Conservation (phyloP, 2,113 vertebrate species). For the Cyanoliseus patagonus region DNA sequence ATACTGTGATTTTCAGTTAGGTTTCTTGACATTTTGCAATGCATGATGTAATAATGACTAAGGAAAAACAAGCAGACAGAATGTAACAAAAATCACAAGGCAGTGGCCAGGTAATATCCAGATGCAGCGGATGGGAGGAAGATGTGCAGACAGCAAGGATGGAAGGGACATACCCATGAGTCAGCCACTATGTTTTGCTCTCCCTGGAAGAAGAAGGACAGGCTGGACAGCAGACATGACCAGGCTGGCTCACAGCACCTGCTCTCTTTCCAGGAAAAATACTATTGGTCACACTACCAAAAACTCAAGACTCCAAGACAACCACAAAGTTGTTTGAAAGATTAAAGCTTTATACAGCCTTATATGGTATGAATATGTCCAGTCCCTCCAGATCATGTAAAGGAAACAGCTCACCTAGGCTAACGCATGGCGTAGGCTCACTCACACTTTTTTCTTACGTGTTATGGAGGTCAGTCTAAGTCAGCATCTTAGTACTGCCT, state of each 20-base stretch:
- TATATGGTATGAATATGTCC: neutral
- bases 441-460: neutral
- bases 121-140: neutral
- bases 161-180: neutral
- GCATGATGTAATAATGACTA: neutral
- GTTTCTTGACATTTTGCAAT: neutral
- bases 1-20: neutral
- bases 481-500: neutral
- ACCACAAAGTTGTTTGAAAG: neutral
- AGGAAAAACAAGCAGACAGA: neutral
- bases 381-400: neutral
- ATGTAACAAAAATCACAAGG: neutral
- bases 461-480: neutral
- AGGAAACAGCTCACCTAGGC: neutral
- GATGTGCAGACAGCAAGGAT: neutral
- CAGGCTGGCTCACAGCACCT: neutral
- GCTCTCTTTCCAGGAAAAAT: neutral
- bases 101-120: neutral
- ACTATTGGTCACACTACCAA: neutral
- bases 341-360: neutral
- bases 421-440: neutral
- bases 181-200: accelerated
- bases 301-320: neutral
- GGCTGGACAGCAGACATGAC: neutral
- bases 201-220: neutral